phyloP scores from a whole-genome alignment of 2,797 vertebrate species.

The Mastacembelus armatus region DNA sequence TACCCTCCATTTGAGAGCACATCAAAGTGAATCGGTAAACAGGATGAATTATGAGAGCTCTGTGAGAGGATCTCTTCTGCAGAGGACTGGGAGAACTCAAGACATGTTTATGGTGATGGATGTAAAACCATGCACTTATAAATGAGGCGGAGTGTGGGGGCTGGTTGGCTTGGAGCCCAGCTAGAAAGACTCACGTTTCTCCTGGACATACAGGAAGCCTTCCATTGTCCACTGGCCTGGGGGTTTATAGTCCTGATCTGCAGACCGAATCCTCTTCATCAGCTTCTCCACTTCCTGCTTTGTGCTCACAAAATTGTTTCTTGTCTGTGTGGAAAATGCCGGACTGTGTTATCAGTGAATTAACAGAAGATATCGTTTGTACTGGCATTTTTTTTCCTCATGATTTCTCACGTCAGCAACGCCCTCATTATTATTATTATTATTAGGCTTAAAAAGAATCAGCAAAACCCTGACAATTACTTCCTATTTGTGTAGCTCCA shows the following conservation, averaged over 20 bases:
- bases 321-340: constrained; percentile 83
- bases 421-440: no score
- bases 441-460: constrained; percentile 11
- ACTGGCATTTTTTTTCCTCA: not conserved
- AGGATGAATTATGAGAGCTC: constrained; percentile 72
- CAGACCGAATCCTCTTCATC: constrained; percentile 96
- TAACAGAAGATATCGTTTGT: constrained; percentile 1
- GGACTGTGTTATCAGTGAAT: constrained; percentile 22
- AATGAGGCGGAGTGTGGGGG: constrained; percentile 16
- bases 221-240: constrained; percentile 98
- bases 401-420: constrained; percentile 15
- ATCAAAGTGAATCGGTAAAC: constrained; percentile 75
- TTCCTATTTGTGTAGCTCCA: constrained; percentile 19
- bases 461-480: constrained; percentile 15
- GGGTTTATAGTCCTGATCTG: constrained; percentile 94
- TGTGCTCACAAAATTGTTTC: constrained; percentile 99
- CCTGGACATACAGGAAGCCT: constrained; percentile 96
- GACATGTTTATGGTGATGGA: constrained; percentile 76
- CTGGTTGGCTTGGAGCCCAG: constrained; percentile 4
- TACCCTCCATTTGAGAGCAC: constrained; percentile 61
- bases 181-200: constrained; percentile 91
- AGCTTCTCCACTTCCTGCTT: constrained; percentile 97
- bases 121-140: constrained; percentile 59
- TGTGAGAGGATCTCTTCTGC: constrained; percentile 61
- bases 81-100: constrained; percentile 61